These are phyloP conservation scores for Clanis bilineata DNA, from an alignment of 2,888 invertebrate genomes.

Conservation along the genomic window DNA sequence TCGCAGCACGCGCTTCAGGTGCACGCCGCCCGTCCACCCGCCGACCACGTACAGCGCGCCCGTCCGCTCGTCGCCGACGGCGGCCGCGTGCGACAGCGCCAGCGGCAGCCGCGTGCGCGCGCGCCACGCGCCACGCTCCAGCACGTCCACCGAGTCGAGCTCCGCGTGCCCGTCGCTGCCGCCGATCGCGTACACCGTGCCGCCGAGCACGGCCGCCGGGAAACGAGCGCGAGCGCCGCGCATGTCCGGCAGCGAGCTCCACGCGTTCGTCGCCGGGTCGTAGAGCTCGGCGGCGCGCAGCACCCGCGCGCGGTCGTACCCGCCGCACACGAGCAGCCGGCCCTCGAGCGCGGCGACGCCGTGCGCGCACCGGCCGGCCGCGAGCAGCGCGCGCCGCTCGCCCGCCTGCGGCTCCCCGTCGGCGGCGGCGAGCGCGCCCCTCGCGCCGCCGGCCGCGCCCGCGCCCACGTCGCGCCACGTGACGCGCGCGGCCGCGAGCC, in stretches of 20 bases:
- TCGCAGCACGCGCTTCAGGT: constrained; percentile 87
- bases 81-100: constrained; percentile 88
- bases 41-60: constrained; percentile 82
- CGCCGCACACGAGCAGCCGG: constrained; percentile 89
- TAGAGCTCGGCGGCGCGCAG: constrained; percentile 89
- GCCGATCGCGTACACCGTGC: constrained; percentile 89
- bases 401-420: constrained; percentile 83
- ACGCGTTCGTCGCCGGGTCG: constrained; percentile 85
- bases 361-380: constrained; percentile 84
- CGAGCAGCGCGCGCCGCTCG: constrained; percentile 77
- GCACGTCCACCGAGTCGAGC: constrained; percentile 81
- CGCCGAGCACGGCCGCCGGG: constrained; percentile 85
- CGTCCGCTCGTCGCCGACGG: constrained; percentile 83
- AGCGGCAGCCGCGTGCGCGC: constrained; percentile 77
- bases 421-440: constrained; percentile 88
- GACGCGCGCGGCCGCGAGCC: constrained; percentile 85
- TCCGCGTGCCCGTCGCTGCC: constrained; percentile 93
- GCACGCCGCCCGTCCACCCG: constrained; percentile 87
- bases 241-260: constrained; percentile 88
- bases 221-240: constrained; percentile 89
- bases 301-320: constrained; percentile 92
- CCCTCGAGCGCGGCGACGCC: constrained; percentile 88
- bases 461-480: constrained; percentile 86
- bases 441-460: constrained; percentile 86
- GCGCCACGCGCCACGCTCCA: constrained; percentile 38